Conservation (phyloP, 30 jellyfish, hydroid and myxozoan species). For the Aurelia aurita complex sp. Pacific region DNA sequence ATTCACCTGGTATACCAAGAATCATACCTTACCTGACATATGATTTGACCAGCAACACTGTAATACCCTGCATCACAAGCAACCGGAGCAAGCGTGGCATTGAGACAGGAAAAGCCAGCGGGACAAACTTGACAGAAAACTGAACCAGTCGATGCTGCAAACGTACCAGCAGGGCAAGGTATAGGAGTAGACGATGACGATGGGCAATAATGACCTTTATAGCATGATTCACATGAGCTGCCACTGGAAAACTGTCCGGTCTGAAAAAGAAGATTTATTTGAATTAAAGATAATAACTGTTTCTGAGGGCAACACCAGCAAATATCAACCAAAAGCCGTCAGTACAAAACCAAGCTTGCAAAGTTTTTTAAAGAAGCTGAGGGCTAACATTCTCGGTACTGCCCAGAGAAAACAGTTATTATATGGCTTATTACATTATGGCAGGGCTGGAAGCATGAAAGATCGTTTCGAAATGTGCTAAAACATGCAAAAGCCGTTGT, state of each 20-base stretch:
- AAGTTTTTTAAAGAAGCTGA: too few relatives aligned
- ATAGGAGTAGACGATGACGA: slow-evolving; percentile 71
- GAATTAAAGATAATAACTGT: neutral
- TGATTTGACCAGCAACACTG: slow-evolving; percentile 86
- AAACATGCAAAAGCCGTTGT: too few relatives aligned
- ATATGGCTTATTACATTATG: too few relatives aligned
- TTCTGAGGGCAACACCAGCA: neutral
- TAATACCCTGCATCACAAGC: slow-evolving; percentile 77
- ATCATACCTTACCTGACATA: slow-evolving; percentile 60
- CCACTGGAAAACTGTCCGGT: slow-evolving; percentile 86
- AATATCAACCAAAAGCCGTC: neutral
- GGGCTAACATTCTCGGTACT: too few relatives aligned
- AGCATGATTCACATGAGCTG: slow-evolving; percentile 73
- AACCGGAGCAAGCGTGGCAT: slow-evolving; percentile 71
- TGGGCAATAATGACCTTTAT: slow-evolving; percentile 87
- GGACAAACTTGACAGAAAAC: slow-evolving; percentile 82
- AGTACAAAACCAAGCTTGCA: too few relatives aligned
- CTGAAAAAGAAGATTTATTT: slow-evolving; percentile 37
- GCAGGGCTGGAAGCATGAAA: too few relatives aligned
- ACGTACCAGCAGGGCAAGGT: slow-evolving; percentile 88
- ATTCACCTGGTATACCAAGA: too few relatives aligned
- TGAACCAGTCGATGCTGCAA: slow-evolving; percentile 59
- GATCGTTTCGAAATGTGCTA: too few relatives aligned
- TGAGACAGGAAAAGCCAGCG: slow-evolving; percentile 83
- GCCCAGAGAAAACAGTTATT: too few relatives aligned